Base-by-base conservation (phyloP, 2,888 invertebrate genomes). In the Troides helena region DNA sequence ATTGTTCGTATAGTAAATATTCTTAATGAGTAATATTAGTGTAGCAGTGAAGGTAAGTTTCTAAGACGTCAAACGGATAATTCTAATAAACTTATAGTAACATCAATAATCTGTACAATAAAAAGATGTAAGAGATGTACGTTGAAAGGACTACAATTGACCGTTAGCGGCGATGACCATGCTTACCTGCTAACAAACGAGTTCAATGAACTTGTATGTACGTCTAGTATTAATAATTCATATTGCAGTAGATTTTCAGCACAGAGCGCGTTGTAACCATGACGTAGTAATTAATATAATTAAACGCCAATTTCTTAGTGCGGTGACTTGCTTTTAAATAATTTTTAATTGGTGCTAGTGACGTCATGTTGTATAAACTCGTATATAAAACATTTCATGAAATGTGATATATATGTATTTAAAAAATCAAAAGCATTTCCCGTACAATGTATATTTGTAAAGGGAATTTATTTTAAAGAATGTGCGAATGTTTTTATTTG, bases 191-290 rank as follows among this genome's bases (percentile, higher is more conserved):
- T 79, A 80, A 76, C 73, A 74, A 72, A 71, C 72, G 75, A 80
- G 87, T 80, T 88, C 83, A 79, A 74, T 83, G 84, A 88, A 83
- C 90, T 80, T 79, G 83, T 83, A 86, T 83, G 83, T 12, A 58
- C 18, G 12, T 85, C 83, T 86, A 84, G 83, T 86, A 88, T 89
- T 88, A 87, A 89, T 87, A 89, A 88, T 89, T 89, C 85, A 87
- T 85, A 79, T 78, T 79, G 81, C 74, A 75, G 73, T 83, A 84
- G 80, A 83, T 80, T 80, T 81, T 81, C 79, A 82, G 81, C 80
- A 80, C 78, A 81, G 68, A 83, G 80, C 82, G 80, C 77, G 72
- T 81, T 73, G 63, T 67, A 43, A 61, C 63, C 67, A 70, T 64
- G 67, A 67, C 70, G 70, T 60, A 61, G 56, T 70, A 67, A 67